Evolutionary conservation across 1,140 invertebrate species (phyloP), one percentile per base, ranked within the genome.

Genomic region (Pantala flavescens): DNA sequence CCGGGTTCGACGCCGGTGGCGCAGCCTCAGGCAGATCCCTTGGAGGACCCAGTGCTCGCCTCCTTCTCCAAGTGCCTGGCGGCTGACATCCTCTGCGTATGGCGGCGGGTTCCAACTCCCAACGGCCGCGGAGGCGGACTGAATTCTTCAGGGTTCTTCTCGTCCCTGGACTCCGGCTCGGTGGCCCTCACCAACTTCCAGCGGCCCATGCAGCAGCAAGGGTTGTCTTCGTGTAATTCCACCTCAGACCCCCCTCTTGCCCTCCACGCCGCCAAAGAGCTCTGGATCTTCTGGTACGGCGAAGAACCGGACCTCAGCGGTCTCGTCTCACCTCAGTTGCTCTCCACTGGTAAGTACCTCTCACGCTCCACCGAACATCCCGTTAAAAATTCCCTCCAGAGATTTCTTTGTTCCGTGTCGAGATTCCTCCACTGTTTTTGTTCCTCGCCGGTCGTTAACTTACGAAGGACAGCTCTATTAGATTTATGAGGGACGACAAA

Each of bases 231-330:
- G 28, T 36, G 28, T 36, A 36, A 36, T 36, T 36, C 28, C 28
- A 80, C 86, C 74, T 86, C 88, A 63, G 85, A 85, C 42, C 84
- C 86, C 43, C 91, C 92, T 74, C 87, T 92, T 77, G 91, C 90
- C 76, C 86, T 93, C 71, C 87, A 88, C 79, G 89, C 89, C 77
- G 89, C 92, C 82, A 98, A 98, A 86, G 96, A 98, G 84, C 87
- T 99, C 19, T 98, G 97, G 97, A 93, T 98, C 81, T 98, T 99
- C 86, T 98, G 97, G 96, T 98, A 98, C 86, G 96, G 96, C 79
- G 95, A 98, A 82, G 94, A 98, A 84, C 96, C 96, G 36, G 93
- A 96, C 83, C 88, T 97, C 73, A 89, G 87, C 81, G 91, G 91
- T 78, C 86, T 94, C 75, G 90, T 94, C 75, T 90, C 91, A 72